Evolutionary conservation across 2,113 vertebrate genomes (phyloP).

Genomic region (Ranitomeya variabilis): DNA sequence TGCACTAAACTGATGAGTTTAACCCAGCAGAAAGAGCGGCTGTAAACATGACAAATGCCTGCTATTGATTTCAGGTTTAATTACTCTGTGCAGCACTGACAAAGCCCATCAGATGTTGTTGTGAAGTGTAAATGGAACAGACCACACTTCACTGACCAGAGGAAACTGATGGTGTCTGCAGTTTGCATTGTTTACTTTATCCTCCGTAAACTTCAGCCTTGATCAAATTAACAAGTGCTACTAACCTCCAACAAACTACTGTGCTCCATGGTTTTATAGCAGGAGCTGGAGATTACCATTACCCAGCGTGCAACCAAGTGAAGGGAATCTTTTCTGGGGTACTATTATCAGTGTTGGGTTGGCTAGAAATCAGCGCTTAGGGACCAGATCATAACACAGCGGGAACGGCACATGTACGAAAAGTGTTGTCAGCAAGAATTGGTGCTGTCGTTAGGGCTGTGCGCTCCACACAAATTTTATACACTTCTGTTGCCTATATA

Average conservation of each 20-base stretch:
- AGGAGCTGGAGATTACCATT: constrained; percentile 69
- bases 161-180: constrained; percentile 99
- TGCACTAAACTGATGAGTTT: constrained; percentile 99
- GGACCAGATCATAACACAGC: not conserved
- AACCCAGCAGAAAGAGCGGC: constrained; percentile 99
- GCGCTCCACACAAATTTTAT: not conserved
- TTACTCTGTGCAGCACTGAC: constrained; percentile 99
- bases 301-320: constrained; percentile 31
- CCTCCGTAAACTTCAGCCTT: constrained; percentile 89
- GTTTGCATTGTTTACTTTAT: constrained; percentile 98
- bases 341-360: not conserved
- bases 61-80: constrained; percentile 99
- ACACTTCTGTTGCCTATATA: too few relatives aligned
- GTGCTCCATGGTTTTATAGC: constrained; percentile 80
- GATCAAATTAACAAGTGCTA: constrained; percentile 93
- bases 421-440: not conserved
- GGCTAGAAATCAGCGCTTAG: not conserved
- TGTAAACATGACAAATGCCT: constrained; percentile 99
- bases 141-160: constrained; percentile 98
- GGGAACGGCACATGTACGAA: not conserved
- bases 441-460: not conserved
- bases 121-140: constrained; percentile 99
- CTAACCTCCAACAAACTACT: constrained; percentile 81
- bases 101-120: constrained; percentile 99
- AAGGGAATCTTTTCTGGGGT: constrained; percentile 6